phyloP scores from a whole-genome alignment of 1,140 invertebrate species.

The Ylistrum balloti region DNA sequence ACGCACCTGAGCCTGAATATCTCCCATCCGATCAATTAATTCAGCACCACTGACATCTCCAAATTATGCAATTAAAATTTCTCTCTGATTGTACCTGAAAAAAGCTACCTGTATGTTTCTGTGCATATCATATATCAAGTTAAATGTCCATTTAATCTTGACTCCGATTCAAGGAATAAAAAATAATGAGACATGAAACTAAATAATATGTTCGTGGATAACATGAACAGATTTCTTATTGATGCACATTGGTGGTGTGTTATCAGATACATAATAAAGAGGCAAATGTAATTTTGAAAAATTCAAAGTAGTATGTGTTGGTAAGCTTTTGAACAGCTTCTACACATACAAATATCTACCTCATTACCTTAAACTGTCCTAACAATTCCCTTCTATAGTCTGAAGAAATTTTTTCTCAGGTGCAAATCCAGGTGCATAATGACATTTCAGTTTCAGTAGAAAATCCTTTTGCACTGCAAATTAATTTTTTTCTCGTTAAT shows the following conservation, averaged over 20 bases:
- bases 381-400: conserved; percentile 27
- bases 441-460: conserved; percentile 38
- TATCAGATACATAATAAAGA: conserved; percentile 8
- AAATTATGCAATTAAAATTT: conserved; percentile 40
- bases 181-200: neutral
- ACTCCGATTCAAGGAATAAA: neutral
- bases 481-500: neutral
- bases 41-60: conserved; percentile 37
- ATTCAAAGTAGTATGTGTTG: conserved; percentile 20
- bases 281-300: neutral
- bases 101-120: neutral
- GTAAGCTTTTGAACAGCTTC: neutral
- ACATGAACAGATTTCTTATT: neutral
- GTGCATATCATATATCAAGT: neutral
- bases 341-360: conserved; percentile 5
- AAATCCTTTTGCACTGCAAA: neutral
- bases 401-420: neutral
- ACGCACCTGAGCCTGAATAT: conserved; percentile 23
- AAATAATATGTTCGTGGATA: neutral
- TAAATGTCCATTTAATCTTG: neutral
- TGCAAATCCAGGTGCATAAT: conserved; percentile 38
- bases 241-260: neutral
- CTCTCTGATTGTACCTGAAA: neutral
- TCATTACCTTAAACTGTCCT: neutral
- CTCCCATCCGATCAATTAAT: conserved; percentile 27